Conservation (phyloP, 2,113 vertebrate species). For the Fulica atra region DNA sequence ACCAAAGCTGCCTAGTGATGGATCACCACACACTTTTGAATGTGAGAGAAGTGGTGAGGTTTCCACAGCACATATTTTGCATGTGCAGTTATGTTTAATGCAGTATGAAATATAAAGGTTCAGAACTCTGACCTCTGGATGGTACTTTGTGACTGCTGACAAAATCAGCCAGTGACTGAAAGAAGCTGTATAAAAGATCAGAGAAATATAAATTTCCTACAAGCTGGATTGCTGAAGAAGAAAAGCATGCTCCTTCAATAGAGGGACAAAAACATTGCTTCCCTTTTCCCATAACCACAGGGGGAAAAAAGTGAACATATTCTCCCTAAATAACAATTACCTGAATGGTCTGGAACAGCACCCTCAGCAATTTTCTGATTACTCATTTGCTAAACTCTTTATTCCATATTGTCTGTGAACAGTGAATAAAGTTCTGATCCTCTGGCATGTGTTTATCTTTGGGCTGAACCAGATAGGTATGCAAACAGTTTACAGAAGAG, state of each 20-base stretch:
- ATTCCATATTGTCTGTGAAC: not conserved
- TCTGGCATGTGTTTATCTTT: slow-evolving; percentile 52
- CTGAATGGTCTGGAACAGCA: not conserved
- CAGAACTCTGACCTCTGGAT: slow-evolving; percentile 37
- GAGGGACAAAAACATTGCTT: not conserved
- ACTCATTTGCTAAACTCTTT: not conserved
- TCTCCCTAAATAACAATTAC: not conserved
- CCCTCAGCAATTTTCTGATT: not conserved
- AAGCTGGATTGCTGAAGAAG: not conserved
- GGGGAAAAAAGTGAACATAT: not conserved
- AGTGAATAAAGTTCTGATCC: slow-evolving; percentile 18
- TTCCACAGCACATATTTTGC: not conserved
- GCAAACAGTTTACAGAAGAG: slow-evolving; percentile 46
- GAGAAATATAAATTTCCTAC: not conserved
- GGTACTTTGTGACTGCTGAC: not conserved
- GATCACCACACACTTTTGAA: not conserved
- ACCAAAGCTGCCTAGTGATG: not conserved
- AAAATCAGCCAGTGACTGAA: slow-evolving; percentile 4
- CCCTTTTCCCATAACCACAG: not conserved
- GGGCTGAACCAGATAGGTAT: slow-evolving; percentile 8
- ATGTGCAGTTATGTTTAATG: not conserved
- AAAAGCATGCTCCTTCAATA: not conserved
- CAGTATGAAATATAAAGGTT: slow-evolving; percentile 28
- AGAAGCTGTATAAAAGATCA: not conserved
- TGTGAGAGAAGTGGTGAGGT: not conserved